Conservation (phyloP, 2,113 vertebrate genomes). For the Lamprotornis superbus region DNA sequence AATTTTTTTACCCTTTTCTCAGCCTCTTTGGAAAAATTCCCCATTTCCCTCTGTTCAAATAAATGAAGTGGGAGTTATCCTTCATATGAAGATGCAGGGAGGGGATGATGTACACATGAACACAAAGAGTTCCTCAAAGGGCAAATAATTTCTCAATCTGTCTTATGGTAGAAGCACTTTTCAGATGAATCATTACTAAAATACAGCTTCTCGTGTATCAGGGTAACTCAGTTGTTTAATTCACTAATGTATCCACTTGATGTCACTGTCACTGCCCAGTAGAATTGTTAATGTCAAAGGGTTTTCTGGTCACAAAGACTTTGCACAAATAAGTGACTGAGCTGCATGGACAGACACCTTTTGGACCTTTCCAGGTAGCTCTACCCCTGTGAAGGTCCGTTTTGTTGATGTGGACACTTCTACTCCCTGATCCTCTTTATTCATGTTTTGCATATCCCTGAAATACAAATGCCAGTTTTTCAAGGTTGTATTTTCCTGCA, state of each 20-base stretch:
- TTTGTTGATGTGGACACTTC: not conserved
- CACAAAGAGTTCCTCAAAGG: not conserved
- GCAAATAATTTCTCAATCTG: not conserved
- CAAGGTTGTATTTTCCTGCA: not conserved
- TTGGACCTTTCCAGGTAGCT: not conserved
- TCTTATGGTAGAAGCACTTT: not conserved
- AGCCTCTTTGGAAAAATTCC: not conserved
- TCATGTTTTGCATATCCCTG: not conserved
- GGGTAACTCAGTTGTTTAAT: conserved; percentile 29
- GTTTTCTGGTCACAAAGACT: conserved; percentile 22
- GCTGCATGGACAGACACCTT: not conserved
- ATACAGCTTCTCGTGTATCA: not conserved
- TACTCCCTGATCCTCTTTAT: not conserved
- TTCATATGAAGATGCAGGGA: not conserved
- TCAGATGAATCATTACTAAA: conserved; percentile 8
- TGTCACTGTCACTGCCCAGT: conserved; percentile 66
- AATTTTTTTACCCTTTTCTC: not conserved
- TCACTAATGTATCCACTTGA: conserved; percentile 64
- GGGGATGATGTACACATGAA: not conserved
- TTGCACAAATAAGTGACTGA: not conserved
- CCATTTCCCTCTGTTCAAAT: not conserved
- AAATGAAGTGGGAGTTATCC: not conserved
- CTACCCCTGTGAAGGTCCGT: not conserved
- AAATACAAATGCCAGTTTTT: not conserved
- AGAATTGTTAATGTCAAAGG: conserved; percentile 39